Base-by-base conservation (phyloP, 1,140 invertebrate species). In the Brachionus asplanchnoidis region DNA sequence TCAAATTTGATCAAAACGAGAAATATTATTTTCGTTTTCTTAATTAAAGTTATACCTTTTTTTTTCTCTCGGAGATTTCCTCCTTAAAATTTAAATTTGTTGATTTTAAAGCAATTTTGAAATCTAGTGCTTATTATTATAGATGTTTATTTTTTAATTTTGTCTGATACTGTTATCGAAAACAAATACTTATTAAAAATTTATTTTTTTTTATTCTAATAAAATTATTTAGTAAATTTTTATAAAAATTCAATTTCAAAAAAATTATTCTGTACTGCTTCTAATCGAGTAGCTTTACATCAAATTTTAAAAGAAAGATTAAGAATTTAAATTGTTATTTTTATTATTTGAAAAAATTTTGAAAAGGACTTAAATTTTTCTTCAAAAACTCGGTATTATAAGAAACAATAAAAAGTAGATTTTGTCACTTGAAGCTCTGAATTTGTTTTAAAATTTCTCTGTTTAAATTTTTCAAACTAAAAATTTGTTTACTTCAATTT, bases 191-290 rank as follows among this genome's bases (percentile, higher is more conserved):
- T 40, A 32, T 68, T 68, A 75, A 44, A 75, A 75, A 42, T 75
- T 23, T 42, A 44, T 75, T 44, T 75, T 75, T n/a, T 75, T 75
- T 75, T 75, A 42, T 32, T 42, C 40, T 44, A 68, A 68, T 66
- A 68, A 68, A 68, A 68, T 68, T 68, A 68, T 68, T 68, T 36
- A 68, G 66, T 68, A 68, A 68, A 28, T 68, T 68, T 68, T 68
- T 32, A 68, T 11, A 68, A 68, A 32, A 23, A 40, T 32, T 68
- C 9, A 0, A 68, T 68, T 68, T 68, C 36, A 17, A 66, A 11
- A 26, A 66, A 26, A 28, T 23, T n/a, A 5, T 32, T 40, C n/a
- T 12, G 17, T 6, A 42, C 70, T 75, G 40, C 70, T 75, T 75
- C 17, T 75, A 42, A 75, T 75, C 40, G 23, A 75, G 70, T 75